Base-by-base conservation (phyloP, 2,888 invertebrate genomes). In the Heteromyza rotundicornis region DNA sequence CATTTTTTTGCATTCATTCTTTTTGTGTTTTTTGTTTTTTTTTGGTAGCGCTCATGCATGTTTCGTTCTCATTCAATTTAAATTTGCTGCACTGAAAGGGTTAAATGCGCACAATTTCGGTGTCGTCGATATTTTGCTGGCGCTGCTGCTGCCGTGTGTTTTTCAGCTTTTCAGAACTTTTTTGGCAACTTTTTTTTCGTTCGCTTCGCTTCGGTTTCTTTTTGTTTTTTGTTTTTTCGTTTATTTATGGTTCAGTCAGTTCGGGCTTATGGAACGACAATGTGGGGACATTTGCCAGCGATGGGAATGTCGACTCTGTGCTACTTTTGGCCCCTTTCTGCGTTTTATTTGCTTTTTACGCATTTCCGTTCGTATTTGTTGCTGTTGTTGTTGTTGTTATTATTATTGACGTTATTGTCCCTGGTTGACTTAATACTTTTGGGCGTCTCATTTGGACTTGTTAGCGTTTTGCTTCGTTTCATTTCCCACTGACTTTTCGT, bases 1-100 rank as follows among this genome's bases (percentile, higher is more conserved):
- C 70, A 58, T 70, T 60, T 63, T 68, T 68, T 62, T 64, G 66
- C 69, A 61, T 19, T 69, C 40, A n/a, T 40, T 10, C 16, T 40
- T 40, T 40, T 40, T 40, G 8, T 40, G 3, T n/a, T 52, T 36
- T 19, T 27, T 27, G 5, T 27, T 27, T 27, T 27, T 27, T 27
- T 27, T 27, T n/a, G 40, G 40, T n/a, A 27, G 24, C 22, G 24
- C 52, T 59, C 52, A 59, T 59, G 52, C 58, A 59, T 59, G 58
- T 59, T 52, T 36, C 52, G 51, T 24, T 40, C 44, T 59, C 58
- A 59, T 59, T 52, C 58, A 59, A 59, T 59, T 59, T 59, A 27
- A 51, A 59, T 59, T 59, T 59, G 58, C 58, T 52, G 58, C 58
- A 52, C 23, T 12, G 57, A 49, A 44, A 32, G 32, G 57, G 36